Base-by-base conservation (phyloP, 2,888 invertebrate genomes). In the Nesidiocoris tenuis region DNA sequence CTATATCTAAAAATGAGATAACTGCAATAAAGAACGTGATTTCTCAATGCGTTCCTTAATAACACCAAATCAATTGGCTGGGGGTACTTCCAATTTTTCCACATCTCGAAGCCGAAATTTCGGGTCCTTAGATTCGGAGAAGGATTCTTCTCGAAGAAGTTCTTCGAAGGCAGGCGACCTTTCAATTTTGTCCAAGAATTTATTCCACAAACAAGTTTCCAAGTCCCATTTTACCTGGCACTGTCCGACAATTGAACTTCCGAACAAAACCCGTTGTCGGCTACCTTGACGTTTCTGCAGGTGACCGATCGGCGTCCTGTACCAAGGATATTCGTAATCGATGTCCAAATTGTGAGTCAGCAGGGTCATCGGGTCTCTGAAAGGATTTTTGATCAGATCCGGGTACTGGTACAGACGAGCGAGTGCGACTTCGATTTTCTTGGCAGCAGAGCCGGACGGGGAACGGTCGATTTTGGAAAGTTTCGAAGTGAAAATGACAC, bases 311-410 rank as follows among this genome's bases (percentile, higher is more conserved):
- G 39, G 61, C 16, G 63, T 63, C 16, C 72, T 25, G 54, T 72
- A 72, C 72, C 72, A 72, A 0, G 72, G 72, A 1, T 0, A 2
- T 5, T 72, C 61, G 54, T 72, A 72, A 39, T 72, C 72, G 21
- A 72, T 23, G 55, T 72, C 72, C 54, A 72, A 61, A 72, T 72
- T 72, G 63, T 61, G 72, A 5, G 72, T 72, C 63, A 72, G 25
- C 19, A 72, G 19, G 23, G 61, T 61, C 16, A 72, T 61, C 54
- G 72, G 61, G 54, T 72, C 72, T 25, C 63, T 61, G 63, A 61
- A 72, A 18, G 72, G 72, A 18, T 0, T 39, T n/a, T 21, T 12
- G 3, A 61, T 0, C 61, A 39, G 18, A 17, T 72, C 61, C 1
- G 72, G 63, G 18, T 19, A 16, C 12, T 54, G 5, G 19, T 24